These are phyloP conservation scores for Brachionus calyciflorus DNA, from an alignment of 1,140 invertebrate species.

Conservation along the genomic window DNA sequence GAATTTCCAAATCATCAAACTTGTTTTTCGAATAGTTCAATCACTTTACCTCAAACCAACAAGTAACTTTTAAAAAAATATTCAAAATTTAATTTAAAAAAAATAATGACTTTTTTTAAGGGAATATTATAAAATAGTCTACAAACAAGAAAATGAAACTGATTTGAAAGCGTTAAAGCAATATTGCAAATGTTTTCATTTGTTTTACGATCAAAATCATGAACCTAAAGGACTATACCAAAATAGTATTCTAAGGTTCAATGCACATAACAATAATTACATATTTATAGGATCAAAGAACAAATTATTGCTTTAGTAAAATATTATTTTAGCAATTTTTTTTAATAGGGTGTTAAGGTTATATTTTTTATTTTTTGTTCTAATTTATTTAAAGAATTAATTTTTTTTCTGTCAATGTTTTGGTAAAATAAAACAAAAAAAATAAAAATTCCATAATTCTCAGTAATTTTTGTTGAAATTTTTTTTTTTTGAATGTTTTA, in stretches of 20 bases:
- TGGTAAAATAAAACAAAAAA: no score
- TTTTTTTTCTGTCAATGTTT: no score
- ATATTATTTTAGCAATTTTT: no score
- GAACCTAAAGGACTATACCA: constrained; percentile 52
- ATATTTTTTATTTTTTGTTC: no score
- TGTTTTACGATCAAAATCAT: constrained; percentile 49
- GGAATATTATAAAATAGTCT: constrained; percentile 50
- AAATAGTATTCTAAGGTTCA: constrained; percentile 45
- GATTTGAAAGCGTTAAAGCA: constrained; percentile 48
- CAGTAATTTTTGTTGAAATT: no score
- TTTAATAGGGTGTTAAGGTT: no score
- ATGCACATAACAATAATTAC: neutral
- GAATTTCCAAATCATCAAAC: neutral
- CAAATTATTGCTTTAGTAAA: neutral
- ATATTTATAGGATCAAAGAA: constrained; percentile 27
- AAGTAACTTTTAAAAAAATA: neutral
- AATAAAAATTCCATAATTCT: no score
- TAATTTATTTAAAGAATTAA: no score
- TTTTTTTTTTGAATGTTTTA: no score
- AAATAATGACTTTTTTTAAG: constrained; percentile 48
- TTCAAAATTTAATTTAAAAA: neutral
- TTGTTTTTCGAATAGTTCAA: neutral
- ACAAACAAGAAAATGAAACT: constrained; percentile 49
- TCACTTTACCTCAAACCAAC: neutral
- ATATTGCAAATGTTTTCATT: constrained; percentile 52